A percentile compares a stretch with the other conserved stretches of the same genome.
Evolutionary conservation across 2,888 invertebrate genomes (phyloP).

Genomic region (Plebejus melissa): DNA sequence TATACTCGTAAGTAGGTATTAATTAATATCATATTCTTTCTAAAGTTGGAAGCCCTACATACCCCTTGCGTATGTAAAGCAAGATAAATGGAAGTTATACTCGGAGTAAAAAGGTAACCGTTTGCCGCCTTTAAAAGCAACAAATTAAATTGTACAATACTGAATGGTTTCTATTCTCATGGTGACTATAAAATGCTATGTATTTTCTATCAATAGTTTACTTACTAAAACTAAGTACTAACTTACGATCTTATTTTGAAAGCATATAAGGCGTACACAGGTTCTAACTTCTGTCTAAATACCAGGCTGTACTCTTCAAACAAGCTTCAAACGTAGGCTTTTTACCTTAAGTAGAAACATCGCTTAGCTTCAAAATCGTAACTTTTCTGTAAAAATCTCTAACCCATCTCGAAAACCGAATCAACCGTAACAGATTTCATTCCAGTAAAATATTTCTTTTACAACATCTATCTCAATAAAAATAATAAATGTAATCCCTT

Average conservation of each 20-base stretch:
- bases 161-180: background rate
- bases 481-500: conserved; percentile 18
- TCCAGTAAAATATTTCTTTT: background rate
- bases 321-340: too few species aligned
- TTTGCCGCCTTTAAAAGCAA: conserved; percentile 34
- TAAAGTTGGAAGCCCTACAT: conserved; percentile 7
- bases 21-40: background rate
- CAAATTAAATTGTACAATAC: conserved; percentile 23
- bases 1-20: background rate
- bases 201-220: background rate
- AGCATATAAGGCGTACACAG: background rate
- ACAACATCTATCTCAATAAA: conserved; percentile 16
- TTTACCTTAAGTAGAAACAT: background rate
- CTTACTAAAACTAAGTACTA: background rate
- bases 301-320: too few species aligned
- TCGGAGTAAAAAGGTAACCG: conserved; percentile 45
- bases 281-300: too few species aligned
- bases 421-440: conserved; percentile 1
- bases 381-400: background rate
- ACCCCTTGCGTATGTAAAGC: conserved; percentile 44
- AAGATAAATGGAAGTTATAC: conserved; percentile 54
- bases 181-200: background rate
- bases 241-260: background rate
- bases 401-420: background rate
- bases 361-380: background rate